Percentiles rank a stretch among this genome's conserved stretches.
phyloP scores from a whole-genome alignment of 1,140 invertebrate genomes.

The Hyles euphorbiae region DNA sequence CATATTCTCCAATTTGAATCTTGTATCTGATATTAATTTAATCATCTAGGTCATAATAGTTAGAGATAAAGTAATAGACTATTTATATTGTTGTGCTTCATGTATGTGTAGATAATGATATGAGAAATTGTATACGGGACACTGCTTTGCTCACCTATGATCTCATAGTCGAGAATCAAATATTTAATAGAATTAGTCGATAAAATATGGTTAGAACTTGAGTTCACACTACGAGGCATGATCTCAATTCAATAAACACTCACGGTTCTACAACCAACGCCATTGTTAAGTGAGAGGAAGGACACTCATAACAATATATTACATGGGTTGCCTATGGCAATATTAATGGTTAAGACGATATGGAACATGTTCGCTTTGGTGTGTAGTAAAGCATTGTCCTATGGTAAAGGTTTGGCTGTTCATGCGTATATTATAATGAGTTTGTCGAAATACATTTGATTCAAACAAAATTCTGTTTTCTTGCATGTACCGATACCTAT shows the following conservation, averaged over 20 bases:
- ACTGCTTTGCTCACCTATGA: slow-evolving; percentile 17
- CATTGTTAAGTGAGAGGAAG: too few relatives aligned
- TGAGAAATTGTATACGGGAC: slow-evolving; percentile 25
- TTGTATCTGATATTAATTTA: slow-evolving; percentile 14
- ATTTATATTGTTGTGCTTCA: slow-evolving; percentile 24
- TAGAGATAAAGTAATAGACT: slow-evolving; percentile 15
- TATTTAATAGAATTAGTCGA: background rate
- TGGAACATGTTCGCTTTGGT: background rate
- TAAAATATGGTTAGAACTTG: too few relatives aligned
- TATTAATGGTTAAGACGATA: too few relatives aligned
- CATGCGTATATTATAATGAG: slow-evolving; percentile 58
- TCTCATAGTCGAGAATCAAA: background rate
- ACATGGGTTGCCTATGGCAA: too few relatives aligned
- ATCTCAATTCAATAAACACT: too few relatives aligned
- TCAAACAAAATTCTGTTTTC: slow-evolving; percentile 63
- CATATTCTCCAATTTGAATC: slow-evolving; percentile 7
- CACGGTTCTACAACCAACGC: too few relatives aligned
- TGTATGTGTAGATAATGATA: slow-evolving; percentile 28
- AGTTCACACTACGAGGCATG: too few relatives aligned
- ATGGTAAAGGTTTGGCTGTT: slow-evolving; percentile 43
- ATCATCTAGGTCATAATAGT: slow-evolving; percentile 15
- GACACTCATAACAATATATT: too few relatives aligned
- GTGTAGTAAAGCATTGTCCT: slow-evolving; percentile 39
- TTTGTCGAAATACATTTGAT: slow-evolving; percentile 64
- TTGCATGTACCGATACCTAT: slow-evolving; percentile 55